A percentile compares a stretch with the other conserved stretches of the same genome.
Evolutionary conservation across 1,140 invertebrate species (phyloP).

Genomic region (Drosophila eugracilis): DNA sequence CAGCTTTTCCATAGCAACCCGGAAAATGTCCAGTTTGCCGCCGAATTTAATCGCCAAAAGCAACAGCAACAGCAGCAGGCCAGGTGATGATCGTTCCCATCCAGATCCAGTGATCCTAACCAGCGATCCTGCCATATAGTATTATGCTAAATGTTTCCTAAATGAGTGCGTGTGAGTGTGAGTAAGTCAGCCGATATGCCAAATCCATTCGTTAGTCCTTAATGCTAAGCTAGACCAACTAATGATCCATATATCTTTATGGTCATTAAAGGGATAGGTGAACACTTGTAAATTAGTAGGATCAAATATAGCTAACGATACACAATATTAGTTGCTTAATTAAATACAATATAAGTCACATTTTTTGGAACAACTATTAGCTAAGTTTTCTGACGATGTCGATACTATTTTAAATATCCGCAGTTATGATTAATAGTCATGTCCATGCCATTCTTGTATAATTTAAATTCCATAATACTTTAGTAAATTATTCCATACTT

Average conservation of each 20-base stretch:
- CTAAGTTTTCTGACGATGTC: no score
- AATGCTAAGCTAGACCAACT: constrained; percentile 29
- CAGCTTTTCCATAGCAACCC: constrained; percentile 70
- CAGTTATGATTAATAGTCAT: no score
- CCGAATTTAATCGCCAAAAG: constrained; percentile 69
- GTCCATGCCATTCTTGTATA: background rate
- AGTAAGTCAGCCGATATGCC: constrained; percentile 30
- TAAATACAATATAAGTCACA: no score
- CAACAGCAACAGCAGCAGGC: constrained; percentile 64
- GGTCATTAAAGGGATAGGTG: background rate
- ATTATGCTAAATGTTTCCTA: constrained; percentile 46
- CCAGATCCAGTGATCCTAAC: constrained; percentile 7
- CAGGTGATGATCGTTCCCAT: constrained; percentile 55
- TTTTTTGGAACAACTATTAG: no score
- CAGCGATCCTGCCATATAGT: constrained; percentile 56
- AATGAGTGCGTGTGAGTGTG: constrained; percentile 25
- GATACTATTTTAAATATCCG: background rate
- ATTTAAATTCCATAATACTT: background rate
- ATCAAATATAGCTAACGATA: background rate
- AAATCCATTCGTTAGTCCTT: constrained; percentile 39
- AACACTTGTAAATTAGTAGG: background rate
- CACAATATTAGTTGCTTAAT: background rate
- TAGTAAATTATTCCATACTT: background rate
- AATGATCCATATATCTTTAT: background rate
- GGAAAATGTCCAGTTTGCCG: constrained; percentile 72